Percentiles rank a stretch among this genome's conserved stretches.
These are phyloP conservation scores for Phodopus roborovskii DNA, from an alignment of 2,113 vertebrate genomes.

Conservation along the genomic window DNA sequence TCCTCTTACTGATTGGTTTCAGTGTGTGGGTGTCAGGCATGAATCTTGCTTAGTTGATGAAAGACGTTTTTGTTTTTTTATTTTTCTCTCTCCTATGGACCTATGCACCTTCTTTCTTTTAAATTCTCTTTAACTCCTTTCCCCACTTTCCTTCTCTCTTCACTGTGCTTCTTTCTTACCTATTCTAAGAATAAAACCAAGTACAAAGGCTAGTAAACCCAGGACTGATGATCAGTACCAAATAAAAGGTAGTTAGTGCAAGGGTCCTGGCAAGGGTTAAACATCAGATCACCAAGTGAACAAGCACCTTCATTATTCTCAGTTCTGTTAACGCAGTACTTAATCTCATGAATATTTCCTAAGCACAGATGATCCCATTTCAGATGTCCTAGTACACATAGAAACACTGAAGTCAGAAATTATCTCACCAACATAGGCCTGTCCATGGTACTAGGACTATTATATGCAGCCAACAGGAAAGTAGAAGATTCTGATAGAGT, in stretches of 20 bases:
- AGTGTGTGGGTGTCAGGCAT: background rate
- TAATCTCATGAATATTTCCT: background rate
- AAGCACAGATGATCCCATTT: background rate
- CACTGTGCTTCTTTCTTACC: background rate
- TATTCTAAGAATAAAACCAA: background rate
- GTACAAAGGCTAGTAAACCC: background rate
- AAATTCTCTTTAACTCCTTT: background rate
- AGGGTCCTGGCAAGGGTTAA: background rate
- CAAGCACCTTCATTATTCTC: background rate
- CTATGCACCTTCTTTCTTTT: background rate
- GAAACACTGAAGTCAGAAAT: background rate
- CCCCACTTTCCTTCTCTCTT: background rate
- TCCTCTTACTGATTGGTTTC: background rate
- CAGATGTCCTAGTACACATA: background rate
- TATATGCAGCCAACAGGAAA: background rate
- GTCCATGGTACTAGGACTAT: too few species aligned
- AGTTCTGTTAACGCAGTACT: background rate
- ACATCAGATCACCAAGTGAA: background rate
- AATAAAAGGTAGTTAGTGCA: background rate
- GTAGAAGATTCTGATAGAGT: background rate
- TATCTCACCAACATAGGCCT: background rate
- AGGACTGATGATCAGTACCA: background rate
- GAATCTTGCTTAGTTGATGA: background rate
- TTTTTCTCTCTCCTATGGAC: background rate
- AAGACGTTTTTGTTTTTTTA: background rate